Conservation (phyloP, 2,888 invertebrate genomes). For the Buathra laborator region DNA sequence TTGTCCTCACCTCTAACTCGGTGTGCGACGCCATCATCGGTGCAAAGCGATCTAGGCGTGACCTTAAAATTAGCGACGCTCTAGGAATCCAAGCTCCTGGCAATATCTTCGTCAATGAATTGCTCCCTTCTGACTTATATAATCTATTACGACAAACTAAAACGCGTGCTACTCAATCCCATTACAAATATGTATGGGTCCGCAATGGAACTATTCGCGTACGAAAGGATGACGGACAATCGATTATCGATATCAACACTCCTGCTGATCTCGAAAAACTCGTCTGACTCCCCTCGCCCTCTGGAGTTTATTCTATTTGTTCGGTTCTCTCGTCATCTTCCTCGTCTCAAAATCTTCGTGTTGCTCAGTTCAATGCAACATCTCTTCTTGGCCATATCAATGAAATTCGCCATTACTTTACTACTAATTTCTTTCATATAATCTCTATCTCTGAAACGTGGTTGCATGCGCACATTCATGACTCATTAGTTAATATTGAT, state of each 20-base stretch:
- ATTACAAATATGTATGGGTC: background rate
- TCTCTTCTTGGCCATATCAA: conserved; percentile 31
- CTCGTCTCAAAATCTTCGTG: background rate
- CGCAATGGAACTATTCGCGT: background rate
- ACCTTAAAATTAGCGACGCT: background rate
- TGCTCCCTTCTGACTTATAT: background rate
- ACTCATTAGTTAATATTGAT: background rate
- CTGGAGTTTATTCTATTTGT: too few relatives aligned
- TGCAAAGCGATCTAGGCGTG: background rate
- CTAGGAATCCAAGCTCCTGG: background rate
- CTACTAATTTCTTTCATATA: conserved; percentile 1
- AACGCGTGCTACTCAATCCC: background rate
- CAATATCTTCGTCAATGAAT: background rate
- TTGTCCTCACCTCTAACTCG: background rate
- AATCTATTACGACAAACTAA: conserved; percentile 3
- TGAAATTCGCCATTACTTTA: background rate
- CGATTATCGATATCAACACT: background rate
- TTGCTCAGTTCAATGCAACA: conserved; percentile 41
- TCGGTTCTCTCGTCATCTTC: too few relatives aligned
- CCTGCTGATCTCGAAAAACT: background rate
- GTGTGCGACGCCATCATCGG: background rate
- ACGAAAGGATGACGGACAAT: background rate
- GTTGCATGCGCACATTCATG: conserved; percentile 16
- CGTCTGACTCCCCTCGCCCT: background rate
- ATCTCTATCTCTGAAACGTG: conserved; percentile 47